These are phyloP conservation scores for Drosophila antonietae DNA, from an alignment of 2,888 invertebrate species.

Conservation along the genomic window DNA sequence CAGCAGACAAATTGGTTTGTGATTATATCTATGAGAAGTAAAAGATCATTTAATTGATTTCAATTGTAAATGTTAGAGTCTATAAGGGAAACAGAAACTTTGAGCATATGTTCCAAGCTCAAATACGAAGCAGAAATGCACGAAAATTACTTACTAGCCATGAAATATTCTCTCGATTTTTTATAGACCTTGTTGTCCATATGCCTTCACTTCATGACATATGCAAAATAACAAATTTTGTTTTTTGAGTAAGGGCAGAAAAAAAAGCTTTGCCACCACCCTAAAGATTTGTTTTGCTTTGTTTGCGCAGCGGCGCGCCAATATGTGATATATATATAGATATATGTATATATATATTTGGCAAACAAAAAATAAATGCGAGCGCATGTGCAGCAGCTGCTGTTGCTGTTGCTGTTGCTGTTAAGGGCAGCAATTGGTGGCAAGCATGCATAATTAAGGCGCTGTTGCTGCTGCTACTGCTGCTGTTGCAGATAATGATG, in stretches of 20 bases:
- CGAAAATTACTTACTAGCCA: too few species aligned
- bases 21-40: neutral
- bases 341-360: neutral
- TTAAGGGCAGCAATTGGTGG: constrained; percentile 33
- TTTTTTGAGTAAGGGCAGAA: constrained; percentile 4
- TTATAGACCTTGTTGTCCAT: neutral
- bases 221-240: neutral
- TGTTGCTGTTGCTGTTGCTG: constrained; percentile 17
- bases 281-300: neutral
- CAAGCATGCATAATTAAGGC: constrained; percentile 43
- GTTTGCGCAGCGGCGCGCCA: constrained; percentile 37
- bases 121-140: too few species aligned
- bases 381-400: constrained; percentile 57
- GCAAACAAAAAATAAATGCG: constrained; percentile 25
- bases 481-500: constrained; percentile 48
- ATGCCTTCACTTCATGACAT: constrained; percentile 4
- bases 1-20: neutral
- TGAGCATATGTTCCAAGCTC: neutral
- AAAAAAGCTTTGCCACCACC: constrained; percentile 19
- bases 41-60: neutral
- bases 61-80: neutral
- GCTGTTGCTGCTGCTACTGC: constrained; percentile 12
- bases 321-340: constrained; percentile 14
- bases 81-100: neutral
- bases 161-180: too few species aligned